phyloP scores from a whole-genome alignment of 2,797 vertebrate species.

The Gymnoscopelus microlampas region DNA sequence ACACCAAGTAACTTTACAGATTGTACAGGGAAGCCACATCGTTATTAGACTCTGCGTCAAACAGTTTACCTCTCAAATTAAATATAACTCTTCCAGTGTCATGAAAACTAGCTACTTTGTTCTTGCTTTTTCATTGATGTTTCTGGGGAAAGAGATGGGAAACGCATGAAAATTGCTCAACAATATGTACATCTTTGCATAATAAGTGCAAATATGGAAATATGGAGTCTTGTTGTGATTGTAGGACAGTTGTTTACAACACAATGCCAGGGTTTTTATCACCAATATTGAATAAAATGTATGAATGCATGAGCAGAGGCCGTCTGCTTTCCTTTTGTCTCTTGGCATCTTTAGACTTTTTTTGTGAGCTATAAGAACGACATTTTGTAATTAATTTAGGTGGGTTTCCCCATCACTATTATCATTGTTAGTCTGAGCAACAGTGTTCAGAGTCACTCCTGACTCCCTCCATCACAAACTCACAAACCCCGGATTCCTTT shows the following conservation, averaged over 20 bases:
- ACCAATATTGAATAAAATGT: no score
- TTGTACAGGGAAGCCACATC: no score
- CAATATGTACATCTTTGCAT: conserved; percentile 11
- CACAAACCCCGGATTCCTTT: conserved; percentile 34
- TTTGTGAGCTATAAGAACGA: no score
- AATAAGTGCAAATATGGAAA: conserved; percentile 22
- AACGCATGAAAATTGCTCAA: conserved; percentile 1
- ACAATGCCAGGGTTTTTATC: background rate
- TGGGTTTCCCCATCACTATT: background rate
- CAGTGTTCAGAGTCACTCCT: no score
- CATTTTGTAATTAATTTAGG: background rate
- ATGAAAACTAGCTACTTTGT: conserved; percentile 25
- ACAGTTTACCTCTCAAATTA: no score
- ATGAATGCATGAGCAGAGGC: no score
- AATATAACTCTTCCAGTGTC: background rate
- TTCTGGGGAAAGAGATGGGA: conserved; percentile 32
- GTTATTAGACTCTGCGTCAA: no score
- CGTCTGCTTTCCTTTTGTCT: no score
- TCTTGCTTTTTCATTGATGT: conserved; percentile 16
- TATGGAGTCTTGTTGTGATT: conserved; percentile 17
- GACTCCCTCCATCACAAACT: conserved; percentile 22
- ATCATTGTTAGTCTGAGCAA: no score
- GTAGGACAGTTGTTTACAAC: background rate
- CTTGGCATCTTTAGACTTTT: no score
- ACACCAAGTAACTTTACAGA: no score